Evolutionary conservation across 2,113 vertebrate genomes (phyloP).

Genomic region (Macrotis lagotis): DNA sequence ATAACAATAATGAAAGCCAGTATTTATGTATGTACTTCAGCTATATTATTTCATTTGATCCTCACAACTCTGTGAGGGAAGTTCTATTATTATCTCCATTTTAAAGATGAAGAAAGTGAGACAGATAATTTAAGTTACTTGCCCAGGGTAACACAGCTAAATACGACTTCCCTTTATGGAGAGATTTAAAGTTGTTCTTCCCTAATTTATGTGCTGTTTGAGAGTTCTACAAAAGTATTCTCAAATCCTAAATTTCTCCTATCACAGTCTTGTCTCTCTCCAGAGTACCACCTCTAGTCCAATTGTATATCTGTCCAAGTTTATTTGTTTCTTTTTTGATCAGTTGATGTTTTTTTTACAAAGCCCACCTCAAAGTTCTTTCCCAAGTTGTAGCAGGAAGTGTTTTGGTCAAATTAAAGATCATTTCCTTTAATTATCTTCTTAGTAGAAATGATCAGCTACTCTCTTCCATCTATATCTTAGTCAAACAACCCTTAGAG

Average conservation of each 20-base stretch:
- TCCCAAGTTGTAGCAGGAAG: not conserved
- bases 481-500: not conserved
- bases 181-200: no score
- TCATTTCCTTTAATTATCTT: not conserved
- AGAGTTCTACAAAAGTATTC: not conserved
- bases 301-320: not conserved
- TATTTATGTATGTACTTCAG: not conserved
- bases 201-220: not conserved
- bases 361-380: not conserved
- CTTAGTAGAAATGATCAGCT: not conserved
- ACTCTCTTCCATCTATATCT: not conserved
- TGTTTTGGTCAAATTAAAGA: not conserved
- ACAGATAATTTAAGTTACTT: not conserved
- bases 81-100: not conserved
- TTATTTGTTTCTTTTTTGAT: not conserved
- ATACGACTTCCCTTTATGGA: no score
- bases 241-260: not conserved
- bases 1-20: not conserved
- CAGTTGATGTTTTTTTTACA: not conserved
- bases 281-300: rapidly evolving
- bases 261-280: not conserved
- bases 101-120: not conserved
- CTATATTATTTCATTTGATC: not conserved
- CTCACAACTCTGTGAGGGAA: not conserved
- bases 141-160: no score